Conservation (phyloP, 1,140 invertebrate species). For the Calliopsis andreniformis region DNA sequence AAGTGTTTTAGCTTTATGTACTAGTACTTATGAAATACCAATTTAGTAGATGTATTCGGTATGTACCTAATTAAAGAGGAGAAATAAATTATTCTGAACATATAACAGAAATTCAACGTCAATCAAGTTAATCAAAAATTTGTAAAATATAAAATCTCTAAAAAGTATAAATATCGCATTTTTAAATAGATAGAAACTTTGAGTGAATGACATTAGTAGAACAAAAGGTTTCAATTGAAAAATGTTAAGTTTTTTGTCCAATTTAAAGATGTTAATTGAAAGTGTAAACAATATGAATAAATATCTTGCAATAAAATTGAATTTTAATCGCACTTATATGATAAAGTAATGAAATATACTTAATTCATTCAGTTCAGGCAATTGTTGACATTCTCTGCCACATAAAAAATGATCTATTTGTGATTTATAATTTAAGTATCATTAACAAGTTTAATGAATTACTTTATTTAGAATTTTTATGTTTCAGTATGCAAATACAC, state of each 20-base stretch:
- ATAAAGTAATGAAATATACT: neutral
- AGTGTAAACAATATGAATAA: constrained; percentile 27
- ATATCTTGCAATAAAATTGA: neutral
- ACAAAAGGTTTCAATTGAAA: constrained; percentile 2
- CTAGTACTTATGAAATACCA: constrained; percentile 63
- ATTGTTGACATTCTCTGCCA: neutral
- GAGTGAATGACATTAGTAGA: neutral
- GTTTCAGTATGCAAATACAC: neutral
- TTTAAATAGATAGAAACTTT: neutral
- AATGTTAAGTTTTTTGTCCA: neutral
- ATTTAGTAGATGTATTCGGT: constrained; percentile 61
- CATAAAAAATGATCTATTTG: neutral
- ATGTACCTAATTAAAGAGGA: constrained; percentile 65
- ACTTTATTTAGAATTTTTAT: constrained; percentile 10
- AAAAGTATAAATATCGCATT: neutral
- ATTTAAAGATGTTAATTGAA: constrained; percentile 2
- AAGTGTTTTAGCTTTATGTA: constrained; percentile 78
- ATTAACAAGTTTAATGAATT: neutral
- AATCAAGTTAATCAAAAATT: constrained; percentile 1
- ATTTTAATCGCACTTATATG: constrained; percentile 1
- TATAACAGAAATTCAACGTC: constrained; percentile 6
- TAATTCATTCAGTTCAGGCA: neutral
- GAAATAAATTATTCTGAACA: constrained; percentile 74
- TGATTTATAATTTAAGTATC: neutral
- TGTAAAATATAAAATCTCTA: neutral